These are phyloP conservation scores for Cololabis saira DNA, from an alignment of 2,113 vertebrate genomes.

Conservation along the genomic window DNA sequence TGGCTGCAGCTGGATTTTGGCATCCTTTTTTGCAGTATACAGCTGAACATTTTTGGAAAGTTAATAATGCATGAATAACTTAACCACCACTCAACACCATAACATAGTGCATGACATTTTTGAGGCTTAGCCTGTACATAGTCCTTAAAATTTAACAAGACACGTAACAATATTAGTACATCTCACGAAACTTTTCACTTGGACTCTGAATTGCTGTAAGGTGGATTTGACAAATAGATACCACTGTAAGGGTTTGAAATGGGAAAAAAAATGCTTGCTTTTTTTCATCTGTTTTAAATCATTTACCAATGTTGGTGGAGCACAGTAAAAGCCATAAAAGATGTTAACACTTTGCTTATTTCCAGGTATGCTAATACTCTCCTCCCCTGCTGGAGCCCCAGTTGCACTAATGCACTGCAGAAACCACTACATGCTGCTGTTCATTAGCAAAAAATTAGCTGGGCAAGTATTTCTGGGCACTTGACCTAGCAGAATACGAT, in stretches of 20 bases:
- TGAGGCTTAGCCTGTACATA: neutral
- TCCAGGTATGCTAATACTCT: constrained; percentile 24
- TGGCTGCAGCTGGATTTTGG: neutral
- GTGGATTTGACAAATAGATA: neutral
- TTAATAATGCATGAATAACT: too few relatives aligned
- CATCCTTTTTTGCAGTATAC: neutral
- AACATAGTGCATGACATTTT: too few relatives aligned
- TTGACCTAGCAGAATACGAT: constrained; percentile 37
- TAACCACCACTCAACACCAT: too few relatives aligned
- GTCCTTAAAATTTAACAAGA: neutral
- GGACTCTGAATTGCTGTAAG: neutral
- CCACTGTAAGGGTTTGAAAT: neutral
- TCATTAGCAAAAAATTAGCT: constrained; percentile 34
- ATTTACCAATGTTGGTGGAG: neutral
- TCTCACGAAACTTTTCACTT: neutral
- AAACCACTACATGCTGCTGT: constrained; percentile 25
- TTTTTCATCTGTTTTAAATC: neutral
- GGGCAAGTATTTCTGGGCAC: constrained; percentile 18
- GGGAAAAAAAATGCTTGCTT: too few relatives aligned
- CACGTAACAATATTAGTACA: too few relatives aligned
- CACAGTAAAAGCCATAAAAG: constrained; percentile 1
- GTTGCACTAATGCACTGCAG: constrained; percentile 3
- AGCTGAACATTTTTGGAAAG: too few relatives aligned
- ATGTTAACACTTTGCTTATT: constrained; percentile 10
- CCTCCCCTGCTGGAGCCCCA: constrained; percentile 1